Base-by-base conservation (phyloP, 2,888 invertebrate genomes). In the Celastrina argiolus region DNA sequence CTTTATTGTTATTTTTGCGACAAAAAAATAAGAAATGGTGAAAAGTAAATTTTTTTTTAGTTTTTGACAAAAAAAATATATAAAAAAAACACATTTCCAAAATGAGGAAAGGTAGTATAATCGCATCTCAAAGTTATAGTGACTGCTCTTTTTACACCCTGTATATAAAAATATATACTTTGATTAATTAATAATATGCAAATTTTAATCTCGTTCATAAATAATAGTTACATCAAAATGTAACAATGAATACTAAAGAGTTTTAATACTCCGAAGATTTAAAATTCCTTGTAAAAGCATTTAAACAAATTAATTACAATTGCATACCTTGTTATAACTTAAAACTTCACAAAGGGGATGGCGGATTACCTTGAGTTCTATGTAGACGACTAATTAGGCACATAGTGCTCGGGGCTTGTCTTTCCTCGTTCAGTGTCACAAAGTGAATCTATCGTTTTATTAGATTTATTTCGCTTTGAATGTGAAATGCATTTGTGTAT, bases 321-420 rank as follows among this genome's bases (percentile, higher is more conserved):
- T 42, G 18, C 41, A 58, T 65, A 65, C 34, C 58, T 56, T 58
- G 41, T 41, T 65, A 65, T 65, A 65, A 65, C 58, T 41, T 65
- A 65, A 58, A 58, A 65, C 58, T 65, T 18, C 59, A 59, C 65
- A 59, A 65, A 59, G 65, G 65, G 26, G 65, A 58, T 65, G 26
- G 56, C 26, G 18, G 65, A 58, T 65, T 58, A 41, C 41, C 31
- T 39, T 41, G 65, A 58, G 58, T 58, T 31, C 56, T 65, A 65
- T 65, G 41, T 65, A 65, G 56, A 65, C 58, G 56, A 31, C 65
- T 65, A 59, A 65, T 65, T 65, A 58, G 41, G 42, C 59, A 59
- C 41, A 65, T 59, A 65, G 36, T 58, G 58, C 65, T 41, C 59
- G 14, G 41, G 65, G 58, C 65, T 36, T 28, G 65, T 39, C 58